These are phyloP conservation scores for Diceros bicornis DNA, from an alignment of 2,797 vertebrate species.

Conservation along the genomic window DNA sequence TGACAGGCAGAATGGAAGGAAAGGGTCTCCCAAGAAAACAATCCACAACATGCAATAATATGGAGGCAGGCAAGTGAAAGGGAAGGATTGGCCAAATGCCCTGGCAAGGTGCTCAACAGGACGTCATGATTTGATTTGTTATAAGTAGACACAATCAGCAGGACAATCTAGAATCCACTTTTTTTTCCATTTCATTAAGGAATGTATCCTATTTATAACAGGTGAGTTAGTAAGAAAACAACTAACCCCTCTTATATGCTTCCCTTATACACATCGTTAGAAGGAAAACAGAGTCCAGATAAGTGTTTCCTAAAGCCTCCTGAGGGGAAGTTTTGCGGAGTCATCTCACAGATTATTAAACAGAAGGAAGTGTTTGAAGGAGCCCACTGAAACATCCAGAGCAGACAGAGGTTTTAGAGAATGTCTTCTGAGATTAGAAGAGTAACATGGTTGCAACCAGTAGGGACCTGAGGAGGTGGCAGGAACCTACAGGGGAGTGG, in stretches of 20 bases:
- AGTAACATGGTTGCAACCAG: not conserved
- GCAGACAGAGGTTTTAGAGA: not conserved
- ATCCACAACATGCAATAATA: fast-evolving
- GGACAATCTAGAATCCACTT: conserved; percentile 12
- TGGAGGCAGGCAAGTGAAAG: not conserved
- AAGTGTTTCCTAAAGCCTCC: not conserved
- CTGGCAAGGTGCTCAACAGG: not conserved
- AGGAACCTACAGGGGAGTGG: not conserved
- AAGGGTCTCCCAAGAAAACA: not conserved
- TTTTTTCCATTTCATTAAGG: conserved; percentile 36
- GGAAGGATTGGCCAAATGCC: not conserved
- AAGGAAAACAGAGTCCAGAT: not conserved
- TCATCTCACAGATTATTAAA: not conserved
- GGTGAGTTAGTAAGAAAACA: conserved; percentile 26
- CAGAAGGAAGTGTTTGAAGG: not conserved
- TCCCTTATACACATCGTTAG: not conserved
- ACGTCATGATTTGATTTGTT: not conserved
- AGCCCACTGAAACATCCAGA: not conserved
- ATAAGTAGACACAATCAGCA: conserved; percentile 53
- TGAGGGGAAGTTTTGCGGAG: not conserved
- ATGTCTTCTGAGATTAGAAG: not conserved
- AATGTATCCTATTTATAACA: not conserved
- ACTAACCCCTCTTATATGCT: not conserved
- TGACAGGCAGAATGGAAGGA: not conserved
- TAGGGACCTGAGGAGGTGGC: not conserved